Percentiles rank a stretch among this genome's conserved stretches.
These are phyloP conservation scores for Tetanocera ferruginea DNA, from an alignment of 2,888 invertebrate genomes.

Conservation along the genomic window DNA sequence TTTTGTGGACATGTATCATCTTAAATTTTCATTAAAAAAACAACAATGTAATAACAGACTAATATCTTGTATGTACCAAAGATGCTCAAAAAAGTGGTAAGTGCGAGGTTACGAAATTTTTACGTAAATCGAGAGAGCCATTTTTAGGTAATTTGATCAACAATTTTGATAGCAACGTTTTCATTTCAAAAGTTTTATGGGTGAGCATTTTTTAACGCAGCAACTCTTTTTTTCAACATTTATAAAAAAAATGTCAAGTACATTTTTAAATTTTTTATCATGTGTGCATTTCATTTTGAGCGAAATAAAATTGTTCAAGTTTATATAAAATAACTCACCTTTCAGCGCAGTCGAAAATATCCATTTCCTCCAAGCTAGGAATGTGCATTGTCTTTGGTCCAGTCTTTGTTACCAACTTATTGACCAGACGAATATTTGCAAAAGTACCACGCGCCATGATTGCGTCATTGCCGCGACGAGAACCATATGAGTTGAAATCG, in stretches of 20 bases:
- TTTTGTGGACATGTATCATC: no score
- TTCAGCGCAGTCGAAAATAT: constrained; percentile 94
- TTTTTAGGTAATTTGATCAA: no score
- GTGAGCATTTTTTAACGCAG: no score
- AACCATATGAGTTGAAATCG: constrained; percentile 98
- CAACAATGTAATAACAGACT: no score
- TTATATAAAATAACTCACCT: constrained; percentile 68
- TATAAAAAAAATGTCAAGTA: constrained; percentile 20
- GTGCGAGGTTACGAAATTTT: no score
- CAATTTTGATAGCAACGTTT: no score
- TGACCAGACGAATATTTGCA: constrained; percentile 96
- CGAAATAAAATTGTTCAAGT: neutral
- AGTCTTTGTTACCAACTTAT: constrained; percentile 84
- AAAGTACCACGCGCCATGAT: constrained; percentile 98
- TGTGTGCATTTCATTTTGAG: neutral
- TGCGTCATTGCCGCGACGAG: constrained; percentile 96
- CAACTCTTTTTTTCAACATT: no score
- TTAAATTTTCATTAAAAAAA: no score
- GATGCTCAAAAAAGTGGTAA: no score
- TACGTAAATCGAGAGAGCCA: no score
- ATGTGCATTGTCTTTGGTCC: constrained; percentile 91
- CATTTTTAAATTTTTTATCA: neutral
- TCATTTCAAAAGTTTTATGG: no score
- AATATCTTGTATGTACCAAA: no score
- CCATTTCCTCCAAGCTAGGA: constrained; percentile 91